Percentiles rank a stretch among this genome's conserved stretches.
These are phyloP conservation scores for Lacanobia oleracea DNA, from an alignment of 2,888 invertebrate species.

Conservation along the genomic window DNA sequence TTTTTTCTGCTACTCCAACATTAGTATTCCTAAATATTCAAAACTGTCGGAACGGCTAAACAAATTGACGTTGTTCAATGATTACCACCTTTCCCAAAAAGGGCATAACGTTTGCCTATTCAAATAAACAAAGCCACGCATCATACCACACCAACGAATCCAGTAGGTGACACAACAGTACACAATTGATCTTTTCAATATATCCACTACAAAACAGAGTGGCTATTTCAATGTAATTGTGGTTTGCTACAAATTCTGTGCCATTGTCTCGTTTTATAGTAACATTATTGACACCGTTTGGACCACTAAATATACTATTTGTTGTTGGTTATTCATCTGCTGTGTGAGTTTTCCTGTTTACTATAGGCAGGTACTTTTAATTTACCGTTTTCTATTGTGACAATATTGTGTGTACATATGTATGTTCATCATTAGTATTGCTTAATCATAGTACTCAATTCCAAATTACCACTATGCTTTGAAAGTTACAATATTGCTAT, in stretches of 20 bases:
- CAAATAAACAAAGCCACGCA: conserved; percentile 33
- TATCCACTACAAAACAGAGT: conserved; percentile 35
- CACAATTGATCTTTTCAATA: conserved; percentile 59
- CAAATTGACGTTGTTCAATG: conserved; percentile 1
- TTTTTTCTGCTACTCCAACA: background rate
- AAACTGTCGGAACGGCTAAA: background rate
- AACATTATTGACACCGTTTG: conserved; percentile 49
- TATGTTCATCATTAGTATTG: background rate
- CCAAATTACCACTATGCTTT: background rate
- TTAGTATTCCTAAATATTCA: background rate
- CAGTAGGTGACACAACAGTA: conserved; percentile 43
- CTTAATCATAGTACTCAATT: background rate
- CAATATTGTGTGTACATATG: background rate
- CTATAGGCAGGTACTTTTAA: background rate
- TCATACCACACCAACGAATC: conserved; percentile 33
- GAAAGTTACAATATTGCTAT: background rate
- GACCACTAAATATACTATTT: conserved; percentile 45
- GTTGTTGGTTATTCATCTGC: conserved; percentile 38
- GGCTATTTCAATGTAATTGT: conserved; percentile 43
- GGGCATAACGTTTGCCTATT: conserved; percentile 23
- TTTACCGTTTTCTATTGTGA: background rate
- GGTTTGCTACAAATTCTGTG: conserved; percentile 53
- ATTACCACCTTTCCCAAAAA: conserved; percentile 43
- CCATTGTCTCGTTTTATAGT: conserved; percentile 57
- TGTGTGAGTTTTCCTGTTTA: conserved; percentile 46